Evolutionary conservation across 2,888 invertebrate species (phyloP), one percentile per base, ranked within the genome.

Genomic region (Cheilosia variabilis): DNA sequence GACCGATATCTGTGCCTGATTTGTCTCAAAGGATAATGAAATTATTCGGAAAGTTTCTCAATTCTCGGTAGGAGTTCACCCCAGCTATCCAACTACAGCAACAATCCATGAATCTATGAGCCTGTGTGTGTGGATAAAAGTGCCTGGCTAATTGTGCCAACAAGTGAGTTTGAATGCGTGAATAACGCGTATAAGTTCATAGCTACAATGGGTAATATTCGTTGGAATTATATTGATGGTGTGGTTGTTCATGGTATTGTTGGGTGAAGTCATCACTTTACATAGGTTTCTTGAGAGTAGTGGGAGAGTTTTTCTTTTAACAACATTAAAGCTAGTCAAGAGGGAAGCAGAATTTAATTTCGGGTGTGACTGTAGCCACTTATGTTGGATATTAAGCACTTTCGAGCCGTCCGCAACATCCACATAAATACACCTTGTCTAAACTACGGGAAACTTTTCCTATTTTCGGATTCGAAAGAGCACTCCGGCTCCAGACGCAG

Each of bases 21-120:
- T 80, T 76, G 75, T 76, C 60, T 76, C 43, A 43, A 17, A 80
- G 84, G 75, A 80, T 84, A 76, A 71, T 72, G 71, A 72, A 80
- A 80, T 80, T 71, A 86, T 80, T 86, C 68, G 37, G 41, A 86
- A 86, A 86, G 76, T 86, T 80, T 80, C 55, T 41, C 37, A 43
- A 72, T 72, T 66, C 72, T 57, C 45, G 34, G 50, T 68, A 41
- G 15, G 7, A 53, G 50, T n/a, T 69, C 19, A 45, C 13, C 7
- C 10, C 27, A 43, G 7, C 43, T 41, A 60, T 27, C 27, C 27
- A 27, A 27, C 9, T 19, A 3, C 50, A 37, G 15, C 34, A 58
- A 34, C n/a, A 24, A 31, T 58, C 4, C 15, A 15, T 17, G 9
- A 24, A 31, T 58, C 4, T 9, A 15, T 17, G 9, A 3, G 17